A percentile compares a stretch with the other conserved stretches of the same genome.
These are phyloP conservation scores for Macrobrachium nipponense DNA, from an alignment of 1,140 invertebrate species.

Conservation along the genomic window DNA sequence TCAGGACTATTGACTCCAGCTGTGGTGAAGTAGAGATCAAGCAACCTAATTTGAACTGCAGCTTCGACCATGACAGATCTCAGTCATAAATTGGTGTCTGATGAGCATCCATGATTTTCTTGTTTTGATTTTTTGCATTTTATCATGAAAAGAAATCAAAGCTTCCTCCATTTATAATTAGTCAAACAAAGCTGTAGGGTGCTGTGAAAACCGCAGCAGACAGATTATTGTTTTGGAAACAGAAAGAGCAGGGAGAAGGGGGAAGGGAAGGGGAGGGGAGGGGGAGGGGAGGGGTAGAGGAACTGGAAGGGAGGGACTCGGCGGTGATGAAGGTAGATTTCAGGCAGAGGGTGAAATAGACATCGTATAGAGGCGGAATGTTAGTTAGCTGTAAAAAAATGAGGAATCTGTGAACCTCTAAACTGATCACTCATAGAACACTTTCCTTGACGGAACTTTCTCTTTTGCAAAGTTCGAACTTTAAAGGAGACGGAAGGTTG, in stretches of 20 bases:
- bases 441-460: too few relatives aligned
- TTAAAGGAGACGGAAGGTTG: too few relatives aligned
- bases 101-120: neutral
- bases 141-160: slow-evolving; percentile 26
- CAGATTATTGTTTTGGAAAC: too few relatives aligned
- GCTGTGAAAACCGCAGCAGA: too few relatives aligned
- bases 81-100: too few relatives aligned
- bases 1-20: slow-evolving; percentile 30
- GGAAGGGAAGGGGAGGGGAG: neutral
- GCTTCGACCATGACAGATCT: too few relatives aligned
- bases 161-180: slow-evolving; percentile 27
- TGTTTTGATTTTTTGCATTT: neutral
- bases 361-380: too few relatives aligned
- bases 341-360: neutral
- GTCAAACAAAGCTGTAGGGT: neutral
- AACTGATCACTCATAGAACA: too few relatives aligned
- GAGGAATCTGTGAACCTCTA: too few relatives aligned
- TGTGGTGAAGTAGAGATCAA: neutral
- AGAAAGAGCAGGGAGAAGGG: slow-evolving; percentile 1
- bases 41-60: neutral
- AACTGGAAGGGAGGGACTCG: neutral
- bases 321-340: neutral
- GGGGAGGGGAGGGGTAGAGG: neutral
- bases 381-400: too few relatives aligned
- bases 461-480: too few relatives aligned